Conservation (phyloP, 35 echinoderm and acorn worm species). For the Heliocidaris tuberculata region DNA sequence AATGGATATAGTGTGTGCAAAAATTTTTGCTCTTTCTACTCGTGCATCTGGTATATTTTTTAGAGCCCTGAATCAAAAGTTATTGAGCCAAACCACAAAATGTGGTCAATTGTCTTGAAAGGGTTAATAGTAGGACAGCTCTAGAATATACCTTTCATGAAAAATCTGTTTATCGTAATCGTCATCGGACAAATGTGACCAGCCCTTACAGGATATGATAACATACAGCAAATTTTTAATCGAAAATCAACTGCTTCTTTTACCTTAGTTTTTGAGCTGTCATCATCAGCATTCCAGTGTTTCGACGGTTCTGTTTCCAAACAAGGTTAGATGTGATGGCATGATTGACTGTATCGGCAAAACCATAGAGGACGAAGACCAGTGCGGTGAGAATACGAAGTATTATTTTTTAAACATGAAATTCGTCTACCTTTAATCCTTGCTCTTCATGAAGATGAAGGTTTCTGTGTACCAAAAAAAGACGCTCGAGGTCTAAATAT, state of each 20-base stretch:
- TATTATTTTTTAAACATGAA: not conserved
- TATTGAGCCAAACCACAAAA: too few species aligned
- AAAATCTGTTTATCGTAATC: too few species aligned
- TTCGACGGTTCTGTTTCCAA: conserved; percentile 22
- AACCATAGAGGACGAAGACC: conserved; percentile 15
- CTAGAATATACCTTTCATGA: too few species aligned
- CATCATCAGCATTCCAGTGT: not conserved
- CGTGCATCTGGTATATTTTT: too few species aligned
- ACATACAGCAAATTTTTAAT: not conserved
- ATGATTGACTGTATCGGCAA: conserved; percentile 28
- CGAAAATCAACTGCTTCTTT: not conserved
- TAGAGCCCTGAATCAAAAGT: too few species aligned
- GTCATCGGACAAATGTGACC: too few species aligned
- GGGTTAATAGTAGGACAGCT: too few species aligned
- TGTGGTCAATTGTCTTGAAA: too few species aligned
- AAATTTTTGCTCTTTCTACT: too few species aligned
- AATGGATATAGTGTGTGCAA: too few species aligned
- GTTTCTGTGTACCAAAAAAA: not conserved
- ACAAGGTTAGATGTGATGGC: not conserved
- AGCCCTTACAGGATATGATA: too few species aligned
- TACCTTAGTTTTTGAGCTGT: not conserved
- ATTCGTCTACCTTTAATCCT: not conserved
- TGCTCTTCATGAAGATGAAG: not conserved
- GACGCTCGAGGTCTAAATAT: too few species aligned
- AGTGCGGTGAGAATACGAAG: not conserved